Conservation (phyloP, 2,797 vertebrate genomes). For the Pantherophis alleghaniensis region DNA sequence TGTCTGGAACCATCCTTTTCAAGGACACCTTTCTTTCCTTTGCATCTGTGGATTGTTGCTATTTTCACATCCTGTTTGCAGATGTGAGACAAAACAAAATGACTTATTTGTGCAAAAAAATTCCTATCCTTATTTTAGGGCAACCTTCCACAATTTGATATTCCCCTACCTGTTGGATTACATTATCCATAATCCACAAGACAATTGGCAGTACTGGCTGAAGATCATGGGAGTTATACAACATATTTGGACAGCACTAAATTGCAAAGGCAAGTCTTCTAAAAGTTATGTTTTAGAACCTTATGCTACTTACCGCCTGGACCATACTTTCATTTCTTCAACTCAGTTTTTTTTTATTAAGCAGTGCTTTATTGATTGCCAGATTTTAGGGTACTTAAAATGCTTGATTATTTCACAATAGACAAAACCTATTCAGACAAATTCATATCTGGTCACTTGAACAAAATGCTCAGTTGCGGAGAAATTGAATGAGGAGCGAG, state of each 20-base stretch:
- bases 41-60: neutral
- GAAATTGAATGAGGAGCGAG: conserved; percentile 7
- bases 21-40: neutral
- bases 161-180: neutral
- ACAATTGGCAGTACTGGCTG: neutral
- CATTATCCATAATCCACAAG: neutral
- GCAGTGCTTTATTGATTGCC: neutral
- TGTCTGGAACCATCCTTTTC: neutral
- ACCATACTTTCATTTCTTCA: neutral
- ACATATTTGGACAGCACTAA: neutral
- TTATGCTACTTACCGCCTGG: neutral
- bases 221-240: neutral
- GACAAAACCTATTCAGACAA: neutral
- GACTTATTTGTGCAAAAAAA: neutral
- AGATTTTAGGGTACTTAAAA: neutral
- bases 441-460: conserved; percentile 33
- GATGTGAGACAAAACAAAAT: neutral
- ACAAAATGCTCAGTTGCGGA: conserved; percentile 26
- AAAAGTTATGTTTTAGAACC: neutral
- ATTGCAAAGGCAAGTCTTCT: neutral
- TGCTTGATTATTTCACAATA: conserved; percentile 7
- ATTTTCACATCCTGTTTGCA: neutral
- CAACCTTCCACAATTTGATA: neutral
- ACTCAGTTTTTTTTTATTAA: neutral
- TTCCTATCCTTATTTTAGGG: neutral